Evolutionary conservation across 2,888 invertebrate species (phyloP), one percentile per base, ranked within the genome.

Genomic region (Andrena bicolor): DNA sequence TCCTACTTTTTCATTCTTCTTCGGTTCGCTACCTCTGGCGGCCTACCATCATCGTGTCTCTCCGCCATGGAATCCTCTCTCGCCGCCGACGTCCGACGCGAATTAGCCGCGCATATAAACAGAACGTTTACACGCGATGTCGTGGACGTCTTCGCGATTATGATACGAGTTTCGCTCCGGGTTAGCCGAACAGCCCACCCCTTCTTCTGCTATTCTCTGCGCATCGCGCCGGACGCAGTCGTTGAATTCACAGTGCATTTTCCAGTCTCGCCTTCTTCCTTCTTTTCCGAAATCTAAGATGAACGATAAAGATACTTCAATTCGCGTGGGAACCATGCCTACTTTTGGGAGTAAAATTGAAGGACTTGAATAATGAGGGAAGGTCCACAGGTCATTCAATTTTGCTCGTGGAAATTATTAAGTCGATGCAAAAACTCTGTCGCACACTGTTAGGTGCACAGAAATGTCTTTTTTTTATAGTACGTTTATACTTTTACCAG

Each of bases 1-100:
- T 88, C 79, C 85, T 85, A 86, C 86, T 88, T 88, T 88, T 89
- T 89, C 86, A 77, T 88, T 85, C 84, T 77, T 88, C 81, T 85
- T 61, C 74, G 65, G 74, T 71, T 74, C 64, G 73, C 77, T 82
- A 75, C 86, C 83, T 82, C 71, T 71, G 35, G 8, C 63, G 56
- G 51, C 51, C 76, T 51, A 23, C 79, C 82, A 77, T 80, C 80
- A 53, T 75, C 71, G 23, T 71, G 64, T 75, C 84, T 74, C 48
- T 5, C 26, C 48, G 56, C 41, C 60, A 10, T 66, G 63, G 74
- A 80, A 72, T 72, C 78, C 58, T 53, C 53, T n/a, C 32, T 56
- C 23, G 56, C 41, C 30, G 49, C 58, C 48, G 48, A 32, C 68
- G 41, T 48, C 77, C 68, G 58, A 41, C 28, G 78, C 58, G 75